These are phyloP conservation scores for Fragum sueziense DNA, from an alignment of 2,888 invertebrate genomes.

Conservation along the genomic window DNA sequence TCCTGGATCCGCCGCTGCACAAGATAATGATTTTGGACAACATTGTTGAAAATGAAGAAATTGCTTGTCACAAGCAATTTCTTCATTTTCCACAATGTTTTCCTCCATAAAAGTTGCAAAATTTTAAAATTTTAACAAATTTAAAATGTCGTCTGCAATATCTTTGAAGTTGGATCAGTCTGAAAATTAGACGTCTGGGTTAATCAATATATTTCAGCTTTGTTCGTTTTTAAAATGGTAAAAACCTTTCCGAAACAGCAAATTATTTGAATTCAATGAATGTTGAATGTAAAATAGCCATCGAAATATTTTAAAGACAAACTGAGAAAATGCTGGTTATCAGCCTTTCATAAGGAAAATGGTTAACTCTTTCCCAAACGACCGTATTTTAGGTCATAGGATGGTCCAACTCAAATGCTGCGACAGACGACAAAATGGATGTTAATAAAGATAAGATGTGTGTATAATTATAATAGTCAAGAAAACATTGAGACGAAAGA, in stretches of 20 bases:
- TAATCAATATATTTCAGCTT: neutral
- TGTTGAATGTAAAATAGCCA: neutral
- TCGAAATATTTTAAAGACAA: no score
- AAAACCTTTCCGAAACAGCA: neutral
- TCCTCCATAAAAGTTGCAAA: no score
- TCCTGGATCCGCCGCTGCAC: no score
- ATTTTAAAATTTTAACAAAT: no score
- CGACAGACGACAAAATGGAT: neutral
- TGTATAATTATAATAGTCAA: neutral
- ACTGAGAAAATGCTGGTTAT: neutral
- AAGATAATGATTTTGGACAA: no score
- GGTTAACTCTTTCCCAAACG: neutral
- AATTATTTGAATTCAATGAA: neutral
- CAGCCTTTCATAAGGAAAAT: neutral
- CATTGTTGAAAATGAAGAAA: no score
- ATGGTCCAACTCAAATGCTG: neutral
- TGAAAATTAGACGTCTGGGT: neutral
- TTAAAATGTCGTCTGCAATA: no score
- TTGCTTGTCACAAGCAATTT: no score
- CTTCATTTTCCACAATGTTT: no score
- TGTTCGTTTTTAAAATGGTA: neutral
- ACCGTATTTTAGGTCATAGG: neutral
- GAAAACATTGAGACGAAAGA: neutral
- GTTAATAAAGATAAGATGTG: neutral
- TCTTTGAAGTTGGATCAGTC: no score